These are phyloP conservation scores for Zoanthus sansibaricus DNA, from an alignment of 92 coral and sea anemone species.

Conservation along the genomic window DNA sequence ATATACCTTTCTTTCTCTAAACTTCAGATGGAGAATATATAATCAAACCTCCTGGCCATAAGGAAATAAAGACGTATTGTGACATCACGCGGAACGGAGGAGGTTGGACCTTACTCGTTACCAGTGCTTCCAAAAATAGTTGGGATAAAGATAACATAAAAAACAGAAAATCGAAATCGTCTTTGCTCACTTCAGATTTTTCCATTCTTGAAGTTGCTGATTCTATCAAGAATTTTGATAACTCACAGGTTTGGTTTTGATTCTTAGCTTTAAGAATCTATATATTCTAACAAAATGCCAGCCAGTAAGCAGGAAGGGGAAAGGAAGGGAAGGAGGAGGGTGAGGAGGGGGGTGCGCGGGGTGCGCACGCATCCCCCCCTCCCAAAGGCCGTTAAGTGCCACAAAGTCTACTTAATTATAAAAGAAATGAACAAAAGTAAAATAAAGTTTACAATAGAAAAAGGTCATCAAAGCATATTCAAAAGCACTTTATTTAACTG, in stretches of 20 bases:
- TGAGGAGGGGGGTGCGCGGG: no score
- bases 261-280: neutral
- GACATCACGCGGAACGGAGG: constrained; percentile 69
- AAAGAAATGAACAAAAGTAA: no score
- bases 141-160: constrained; percentile 65
- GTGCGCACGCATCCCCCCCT: no score
- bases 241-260: neutral
- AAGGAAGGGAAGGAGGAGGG: no score
- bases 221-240: neutral
- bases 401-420: no score
- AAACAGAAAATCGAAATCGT: constrained; percentile 46
- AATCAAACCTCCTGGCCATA: constrained; percentile 67
- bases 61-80: constrained; percentile 69
- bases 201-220: constrained; percentile 2
- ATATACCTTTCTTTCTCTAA: neutral
- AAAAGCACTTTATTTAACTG: no score
- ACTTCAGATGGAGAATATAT: constrained; percentile 68
- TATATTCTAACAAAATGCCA: neutral
- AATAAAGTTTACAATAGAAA: no score
- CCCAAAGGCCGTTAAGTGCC: no score
- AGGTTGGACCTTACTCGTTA: constrained; percentile 67
- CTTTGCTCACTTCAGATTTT: constrained; percentile 31
- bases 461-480: no score
- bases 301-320: no score
- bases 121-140: constrained; percentile 62